Percentiles rank a stretch among this genome's conserved stretches.
These are phyloP conservation scores for Synanthedon andrenaeformis DNA, from an alignment of 2,888 invertebrate genomes.

Conservation along the genomic window DNA sequence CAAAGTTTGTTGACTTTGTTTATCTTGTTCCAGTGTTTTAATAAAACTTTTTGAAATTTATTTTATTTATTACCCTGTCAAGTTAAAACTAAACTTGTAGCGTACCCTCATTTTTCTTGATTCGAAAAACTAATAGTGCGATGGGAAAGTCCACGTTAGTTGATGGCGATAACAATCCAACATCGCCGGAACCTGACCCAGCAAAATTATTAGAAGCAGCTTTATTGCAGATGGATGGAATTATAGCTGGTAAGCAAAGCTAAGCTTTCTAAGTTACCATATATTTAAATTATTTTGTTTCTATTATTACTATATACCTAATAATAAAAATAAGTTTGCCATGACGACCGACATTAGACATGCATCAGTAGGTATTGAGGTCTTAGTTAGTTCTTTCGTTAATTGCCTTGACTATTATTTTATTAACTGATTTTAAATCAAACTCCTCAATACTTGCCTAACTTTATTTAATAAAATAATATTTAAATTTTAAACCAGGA, in stretches of 20 bases:
- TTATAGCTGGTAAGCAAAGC: constrained; percentile 78
- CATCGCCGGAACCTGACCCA: constrained; percentile 72
- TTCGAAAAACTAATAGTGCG: constrained; percentile 17
- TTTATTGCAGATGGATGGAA: constrained; percentile 89
- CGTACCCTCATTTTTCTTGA: not conserved
- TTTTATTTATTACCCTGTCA: too few relatives aligned
- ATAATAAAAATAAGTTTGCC: not conserved
- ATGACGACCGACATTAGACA: constrained; percentile 6
- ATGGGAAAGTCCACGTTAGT: constrained; percentile 61
- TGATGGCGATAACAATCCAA: constrained; percentile 64
- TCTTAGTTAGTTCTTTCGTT: constrained; percentile 16
- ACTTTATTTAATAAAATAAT: too few relatives aligned
- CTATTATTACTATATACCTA: not conserved
- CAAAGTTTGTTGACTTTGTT: too few relatives aligned
- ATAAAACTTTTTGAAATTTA: too few relatives aligned
- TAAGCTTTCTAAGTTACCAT: not conserved
- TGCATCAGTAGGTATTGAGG: constrained; percentile 33
- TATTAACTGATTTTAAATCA: too few relatives aligned
- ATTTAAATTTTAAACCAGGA: too few relatives aligned
- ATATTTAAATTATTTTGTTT: not conserved
- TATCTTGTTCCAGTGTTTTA: too few relatives aligned
- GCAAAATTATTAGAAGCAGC: constrained; percentile 89
- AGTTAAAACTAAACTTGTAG: too few relatives aligned
- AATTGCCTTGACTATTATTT: not conserved
- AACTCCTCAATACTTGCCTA: too few relatives aligned